Conservation (phyloP, 1,140 invertebrate species). For the Drosophila suzukii region DNA sequence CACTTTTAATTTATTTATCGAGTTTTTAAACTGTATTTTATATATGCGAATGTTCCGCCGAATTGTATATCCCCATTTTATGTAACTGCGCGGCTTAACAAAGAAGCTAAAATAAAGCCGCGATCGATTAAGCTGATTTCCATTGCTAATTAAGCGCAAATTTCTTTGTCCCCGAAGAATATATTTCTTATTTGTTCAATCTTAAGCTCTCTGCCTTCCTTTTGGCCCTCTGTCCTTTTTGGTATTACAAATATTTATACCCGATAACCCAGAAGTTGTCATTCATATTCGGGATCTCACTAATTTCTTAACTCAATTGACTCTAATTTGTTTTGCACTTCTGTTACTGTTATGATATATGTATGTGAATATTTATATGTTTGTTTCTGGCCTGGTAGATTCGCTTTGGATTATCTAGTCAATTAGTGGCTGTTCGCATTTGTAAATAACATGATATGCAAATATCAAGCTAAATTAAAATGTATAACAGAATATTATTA, state of each 20-base stretch:
- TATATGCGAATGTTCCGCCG: slow-evolving; percentile 10
- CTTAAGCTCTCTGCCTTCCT: not conserved
- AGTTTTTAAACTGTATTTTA: slow-evolving; percentile 43
- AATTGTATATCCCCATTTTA: slow-evolving; percentile 45
- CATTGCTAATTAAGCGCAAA: slow-evolving; percentile 48
- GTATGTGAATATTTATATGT: slow-evolving; percentile 14
- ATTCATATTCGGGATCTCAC: slow-evolving; percentile 22
- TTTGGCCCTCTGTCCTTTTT: not conserved
- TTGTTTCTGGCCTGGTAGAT: slow-evolving; percentile 16
- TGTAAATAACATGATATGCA: slow-evolving; percentile 55
- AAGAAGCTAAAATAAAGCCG: slow-evolving; percentile 31
- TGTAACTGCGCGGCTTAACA: slow-evolving; percentile 37
- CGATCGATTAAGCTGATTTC: slow-evolving; percentile 34
- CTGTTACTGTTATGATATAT: slow-evolving; percentile 33
- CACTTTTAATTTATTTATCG: slow-evolving; percentile 31
- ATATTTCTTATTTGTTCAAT: slow-evolving; percentile 5
- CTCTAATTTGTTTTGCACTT: slow-evolving; percentile 30
- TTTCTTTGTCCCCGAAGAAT: slow-evolving; percentile 14
- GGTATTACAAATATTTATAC: slow-evolving; percentile 22
- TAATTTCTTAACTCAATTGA: slow-evolving; percentile 57
- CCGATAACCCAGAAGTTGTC: slow-evolving; percentile 24
- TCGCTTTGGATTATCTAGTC: slow-evolving; percentile 51
- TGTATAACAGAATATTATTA: slow-evolving; percentile 59
- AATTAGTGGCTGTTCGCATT: slow-evolving; percentile 49
- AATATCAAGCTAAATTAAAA: slow-evolving; percentile 43